Conservation (phyloP, 1,140 invertebrate species). For the Archegozetes longisetosus region DNA sequence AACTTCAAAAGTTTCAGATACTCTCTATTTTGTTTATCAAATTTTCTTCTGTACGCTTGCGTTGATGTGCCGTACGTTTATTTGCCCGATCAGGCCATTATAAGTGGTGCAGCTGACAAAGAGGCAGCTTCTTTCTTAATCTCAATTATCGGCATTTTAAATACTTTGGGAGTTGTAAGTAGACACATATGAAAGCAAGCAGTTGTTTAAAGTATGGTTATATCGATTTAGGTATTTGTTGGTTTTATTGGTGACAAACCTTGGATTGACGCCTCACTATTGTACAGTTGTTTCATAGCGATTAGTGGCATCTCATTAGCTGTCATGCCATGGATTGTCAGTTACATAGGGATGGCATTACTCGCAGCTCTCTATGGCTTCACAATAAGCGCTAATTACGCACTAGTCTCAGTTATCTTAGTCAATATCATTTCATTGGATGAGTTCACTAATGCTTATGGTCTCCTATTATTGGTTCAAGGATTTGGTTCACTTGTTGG, state of each 20-base stretch:
- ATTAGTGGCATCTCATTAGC: constrained; percentile 52
- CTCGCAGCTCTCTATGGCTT: constrained; percentile 47
- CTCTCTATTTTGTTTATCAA: constrained; percentile 61
- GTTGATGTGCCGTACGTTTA: constrained; percentile 73
- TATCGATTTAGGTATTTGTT: constrained; percentile 47
- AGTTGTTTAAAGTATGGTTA: not conserved
- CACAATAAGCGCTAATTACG: constrained; percentile 71
- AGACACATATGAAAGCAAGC: not conserved
- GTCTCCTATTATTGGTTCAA: constrained; percentile 66
- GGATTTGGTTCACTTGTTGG: constrained; percentile 72
- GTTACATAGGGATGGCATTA: constrained; percentile 41
- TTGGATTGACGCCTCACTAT: constrained; percentile 50
- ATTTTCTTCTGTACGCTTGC: constrained; percentile 70
- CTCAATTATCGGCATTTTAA: constrained; percentile 64
- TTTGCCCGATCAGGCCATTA: constrained; percentile 52
- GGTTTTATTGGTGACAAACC: constrained; percentile 69
- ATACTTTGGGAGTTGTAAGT: constrained; percentile 65
- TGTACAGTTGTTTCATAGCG: constrained; percentile 61
- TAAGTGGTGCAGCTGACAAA: constrained; percentile 47
- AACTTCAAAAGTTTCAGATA: constrained; percentile 55
- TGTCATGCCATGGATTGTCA: constrained; percentile 48
- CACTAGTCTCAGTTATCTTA: constrained; percentile 64
- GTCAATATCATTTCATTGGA: constrained; percentile 69
- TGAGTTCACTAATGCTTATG: constrained; percentile 75
- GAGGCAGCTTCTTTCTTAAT: constrained; percentile 59